Percentiles rank a stretch among this genome's conserved stretches.
These are phyloP conservation scores for Apomyelois bistriatella DNA, from an alignment of 2,888 invertebrate species.

Conservation along the genomic window DNA sequence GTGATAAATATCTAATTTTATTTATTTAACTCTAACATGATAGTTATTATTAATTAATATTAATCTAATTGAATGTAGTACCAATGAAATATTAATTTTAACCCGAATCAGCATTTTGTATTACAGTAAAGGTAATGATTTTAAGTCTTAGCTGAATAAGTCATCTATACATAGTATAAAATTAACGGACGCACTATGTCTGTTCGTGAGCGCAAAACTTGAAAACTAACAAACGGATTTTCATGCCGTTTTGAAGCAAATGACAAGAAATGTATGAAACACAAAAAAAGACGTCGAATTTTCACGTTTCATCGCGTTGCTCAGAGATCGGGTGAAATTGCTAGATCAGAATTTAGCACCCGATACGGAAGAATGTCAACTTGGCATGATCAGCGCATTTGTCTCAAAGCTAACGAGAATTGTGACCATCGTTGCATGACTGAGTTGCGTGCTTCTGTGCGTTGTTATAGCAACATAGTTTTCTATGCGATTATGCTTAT, in stretches of 20 bases:
- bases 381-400: constrained; percentile 1
- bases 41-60: too few relatives aligned
- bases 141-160: too few relatives aligned
- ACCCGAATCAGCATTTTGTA: too few relatives aligned
- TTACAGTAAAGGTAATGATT: too few relatives aligned
- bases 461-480: constrained; percentile 36
- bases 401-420: background rate
- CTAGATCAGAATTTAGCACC: constrained; percentile 13
- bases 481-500: constrained; percentile 11
- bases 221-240: too few relatives aligned
- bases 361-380: constrained; percentile 11
- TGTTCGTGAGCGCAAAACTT: background rate
- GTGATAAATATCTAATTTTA: too few relatives aligned
- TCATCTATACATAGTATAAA: too few relatives aligned
- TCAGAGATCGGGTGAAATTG: background rate
- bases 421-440: constrained; percentile 37
- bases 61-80: too few relatives aligned
- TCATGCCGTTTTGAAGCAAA: too few relatives aligned
- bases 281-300: background rate
- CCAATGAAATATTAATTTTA: too few relatives aligned
- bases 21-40: too few relatives aligned
- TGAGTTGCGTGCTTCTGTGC: constrained; percentile 41
- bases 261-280: background rate
- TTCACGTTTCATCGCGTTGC: background rate
- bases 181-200: too few relatives aligned